Evolutionary conservation across 2,888 invertebrate species (phyloP).

Genomic region (Diogma glabrata): DNA sequence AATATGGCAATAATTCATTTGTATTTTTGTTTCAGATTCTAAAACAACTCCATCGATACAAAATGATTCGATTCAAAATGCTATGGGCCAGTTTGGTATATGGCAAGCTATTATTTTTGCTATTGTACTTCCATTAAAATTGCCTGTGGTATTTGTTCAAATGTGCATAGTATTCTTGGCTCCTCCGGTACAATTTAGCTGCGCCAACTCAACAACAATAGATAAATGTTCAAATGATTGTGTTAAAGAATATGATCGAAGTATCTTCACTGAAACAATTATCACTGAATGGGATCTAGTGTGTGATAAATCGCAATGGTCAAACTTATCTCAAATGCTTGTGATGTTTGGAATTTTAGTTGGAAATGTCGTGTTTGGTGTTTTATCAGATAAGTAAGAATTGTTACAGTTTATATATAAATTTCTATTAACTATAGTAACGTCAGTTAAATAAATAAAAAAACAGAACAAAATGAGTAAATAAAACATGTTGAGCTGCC

Average conservation of each 20-base stretch:
- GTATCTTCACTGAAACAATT: slow-evolving; percentile 58
- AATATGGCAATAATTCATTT: no score
- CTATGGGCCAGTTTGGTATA: slow-evolving; percentile 58
- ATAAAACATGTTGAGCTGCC: no score
- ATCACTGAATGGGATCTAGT: slow-evolving; percentile 65
- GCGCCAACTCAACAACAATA: slow-evolving; percentile 31
- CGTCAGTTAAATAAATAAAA: no score
- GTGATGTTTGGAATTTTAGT: slow-evolving; percentile 68
- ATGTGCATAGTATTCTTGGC: slow-evolving; percentile 67
- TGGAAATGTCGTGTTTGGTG: slow-evolving; percentile 63
- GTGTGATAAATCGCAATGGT: slow-evolving; percentile 51
- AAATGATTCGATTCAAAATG: slow-evolving; percentile 53
- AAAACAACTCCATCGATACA: no score
- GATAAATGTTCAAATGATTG: slow-evolving; percentile 44
- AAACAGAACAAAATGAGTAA: no score
- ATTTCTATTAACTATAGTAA: no score
- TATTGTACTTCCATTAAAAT: slow-evolving; percentile 58
- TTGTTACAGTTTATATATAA: no score
- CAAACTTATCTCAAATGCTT: slow-evolving; percentile 62
- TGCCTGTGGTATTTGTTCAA: slow-evolving; percentile 72
- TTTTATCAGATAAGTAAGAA: slow-evolving; percentile 67
- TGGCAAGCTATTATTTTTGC: slow-evolving; percentile 65
- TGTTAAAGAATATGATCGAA: slow-evolving; percentile 48
- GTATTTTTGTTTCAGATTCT: no score
- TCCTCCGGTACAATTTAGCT: slow-evolving; percentile 49